Base-by-base conservation (phyloP, 2,113 vertebrate genomes). In the Istiophorus platypterus region DNA sequence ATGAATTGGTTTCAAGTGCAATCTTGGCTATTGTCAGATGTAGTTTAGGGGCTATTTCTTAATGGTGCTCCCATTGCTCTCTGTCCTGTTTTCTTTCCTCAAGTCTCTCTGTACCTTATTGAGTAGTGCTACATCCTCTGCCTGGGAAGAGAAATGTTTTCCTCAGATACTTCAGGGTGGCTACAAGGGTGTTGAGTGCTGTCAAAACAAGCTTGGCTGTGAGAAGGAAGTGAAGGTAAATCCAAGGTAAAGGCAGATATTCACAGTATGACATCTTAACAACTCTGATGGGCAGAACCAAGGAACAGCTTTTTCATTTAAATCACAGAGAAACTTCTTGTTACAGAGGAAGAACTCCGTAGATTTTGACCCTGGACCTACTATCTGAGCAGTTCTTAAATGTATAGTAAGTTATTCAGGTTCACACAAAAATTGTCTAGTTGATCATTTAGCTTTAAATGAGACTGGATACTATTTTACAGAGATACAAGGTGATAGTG, bases 1-100 rank as follows among this genome's bases (percentile, higher is more conserved):
- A 89, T 89, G 91, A 94, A 95, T 94, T 94, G 93, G 92, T 92
- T 92, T 93, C 92, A 92, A 88, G 90, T 89, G 87, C 92, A 94
- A 94, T 94, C 93, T 92, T 79, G 76, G 89, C 87, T 89, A 92
- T 93, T 95, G 94, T 95, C 94, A 94, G 84, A 93, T 94, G 90
- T 90, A 91, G 92, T 95, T 94, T 94, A 89, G 88, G 79, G 85
- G 87, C 89, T 87, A 91, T 94, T 92, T 89, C 90, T 93, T 94
- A 94, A 94, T 94, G 88, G 86, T 64, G 68, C 66, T 74, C 80
- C 90, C 80, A 88, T 84, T 84, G 78, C 71, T 88, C 81, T 88
- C 58, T 77, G 86, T 85, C 77, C 87, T 41, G 26, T 85, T 88
- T 88, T 87, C 82, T 72, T 67, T 90, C 74, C 63, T 70, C 58